These are phyloP conservation scores for Brassicogethes aeneus DNA, from an alignment of 2,888 invertebrate species.

Conservation along the genomic window DNA sequence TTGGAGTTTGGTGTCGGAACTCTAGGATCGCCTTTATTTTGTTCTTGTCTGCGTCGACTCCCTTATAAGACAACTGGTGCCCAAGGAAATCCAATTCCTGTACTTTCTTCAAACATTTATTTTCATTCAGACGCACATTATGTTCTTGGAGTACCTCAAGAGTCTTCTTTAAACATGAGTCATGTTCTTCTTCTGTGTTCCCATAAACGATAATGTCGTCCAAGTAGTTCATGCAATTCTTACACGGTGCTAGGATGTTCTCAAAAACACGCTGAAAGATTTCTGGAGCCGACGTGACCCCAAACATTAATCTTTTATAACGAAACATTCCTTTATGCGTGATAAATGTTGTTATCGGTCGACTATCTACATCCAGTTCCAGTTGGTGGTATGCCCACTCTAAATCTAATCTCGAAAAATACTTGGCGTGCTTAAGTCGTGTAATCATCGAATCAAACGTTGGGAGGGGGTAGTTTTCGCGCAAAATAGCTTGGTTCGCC, in stretches of 20 bases:
- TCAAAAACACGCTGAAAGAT: not conserved
- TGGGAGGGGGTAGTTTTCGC: not conserved
- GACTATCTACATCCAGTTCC: constrained; percentile 3
- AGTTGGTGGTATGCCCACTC: too few species aligned
- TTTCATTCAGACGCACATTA: too few species aligned
- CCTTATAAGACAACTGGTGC: too few species aligned
- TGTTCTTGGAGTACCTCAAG: too few species aligned
- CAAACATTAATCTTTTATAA: constrained; percentile 7
- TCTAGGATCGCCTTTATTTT: too few species aligned
- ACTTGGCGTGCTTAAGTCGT: not conserved
- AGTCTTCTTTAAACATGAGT: too few species aligned
- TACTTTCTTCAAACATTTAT: too few species aligned
- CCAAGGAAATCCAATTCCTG: too few species aligned
- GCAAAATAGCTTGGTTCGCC: constrained; percentile 16
- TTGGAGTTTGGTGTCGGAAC: too few species aligned
- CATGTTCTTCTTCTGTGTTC: too few species aligned
- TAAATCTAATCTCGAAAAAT: constrained; percentile 8
- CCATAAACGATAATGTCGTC: not conserved
- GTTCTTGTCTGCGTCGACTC: too few species aligned
- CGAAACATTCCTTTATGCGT: constrained; percentile 3
- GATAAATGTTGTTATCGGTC: constrained; percentile 8
- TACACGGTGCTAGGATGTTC: not conserved
- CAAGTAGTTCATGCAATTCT: not conserved
- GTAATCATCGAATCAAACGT: not conserved
- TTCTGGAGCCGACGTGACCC: not conserved